Base-by-base conservation (phyloP, 2,797 vertebrate genomes). In the Enteromius fasciolatus region DNA sequence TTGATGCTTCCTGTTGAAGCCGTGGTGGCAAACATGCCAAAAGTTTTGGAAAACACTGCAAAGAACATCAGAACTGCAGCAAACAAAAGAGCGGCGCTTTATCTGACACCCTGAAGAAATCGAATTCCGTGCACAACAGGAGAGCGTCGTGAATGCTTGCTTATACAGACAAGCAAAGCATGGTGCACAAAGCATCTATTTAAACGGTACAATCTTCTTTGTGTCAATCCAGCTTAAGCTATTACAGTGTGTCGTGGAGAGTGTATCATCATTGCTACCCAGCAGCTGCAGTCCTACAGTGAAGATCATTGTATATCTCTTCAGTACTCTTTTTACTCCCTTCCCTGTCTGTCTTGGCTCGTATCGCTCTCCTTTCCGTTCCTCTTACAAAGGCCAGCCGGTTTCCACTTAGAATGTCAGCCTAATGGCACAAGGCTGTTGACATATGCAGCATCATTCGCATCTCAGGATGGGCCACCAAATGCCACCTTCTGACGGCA, bases 401-500 rank as follows among this genome's bases (percentile, higher is more conserved):
- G 41, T 50, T 50, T 50, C 61, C 76, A 78, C 64, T 76, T 76
- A 44, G 25, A 63, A 63, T 76, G 59, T 67, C 72, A 82, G 61
- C 41, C 36, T 57, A 76, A 68, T 68, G 61, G 36, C 72, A 76
- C 17, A 76, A 59, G 33, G 41, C 52, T 54, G 46, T 82, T 23
- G 23, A 78, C 59, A 78, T 73, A 31, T 33, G 44, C 76, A 8
- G 48, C n/a, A 50, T 52, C 17, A 36, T 33, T 4, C 1, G 3
- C 39, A 63, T 77, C 18, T 78, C 84, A 89, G 87, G 88, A 63
- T 63, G 84, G 76, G 87, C 90, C 88, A 87, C 88, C 86, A 92
- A 93, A 93, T 92, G 90, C 89, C 91, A 92, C 84, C 84, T 81
- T 86, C 80, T 86, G 85, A 91, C 85, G 67, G 87, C 84, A 83